phyloP scores from a whole-genome alignment of 2,113 vertebrate genomes.

The Mungos mungo region DNA sequence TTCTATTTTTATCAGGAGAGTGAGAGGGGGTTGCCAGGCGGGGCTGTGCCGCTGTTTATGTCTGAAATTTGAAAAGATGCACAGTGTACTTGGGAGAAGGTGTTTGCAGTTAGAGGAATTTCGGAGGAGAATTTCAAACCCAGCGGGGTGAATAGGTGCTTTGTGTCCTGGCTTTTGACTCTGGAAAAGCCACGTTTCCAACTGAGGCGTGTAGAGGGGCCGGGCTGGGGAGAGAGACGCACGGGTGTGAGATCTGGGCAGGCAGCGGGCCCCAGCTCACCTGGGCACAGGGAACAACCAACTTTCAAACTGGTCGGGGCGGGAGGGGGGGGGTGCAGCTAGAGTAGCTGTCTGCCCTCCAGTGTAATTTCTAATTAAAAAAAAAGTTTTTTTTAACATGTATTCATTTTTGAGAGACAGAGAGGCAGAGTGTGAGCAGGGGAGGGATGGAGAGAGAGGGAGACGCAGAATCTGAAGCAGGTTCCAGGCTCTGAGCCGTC shows the following conservation, averaged over 20 bases:
- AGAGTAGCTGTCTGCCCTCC: neutral
- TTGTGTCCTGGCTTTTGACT: slow-evolving; percentile 76
- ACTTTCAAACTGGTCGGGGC: neutral
- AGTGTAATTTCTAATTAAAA: neutral
- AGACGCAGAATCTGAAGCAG: no score
- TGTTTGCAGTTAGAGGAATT: slow-evolving; percentile 74
- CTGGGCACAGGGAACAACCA: neutral
- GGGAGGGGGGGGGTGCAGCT: neutral
- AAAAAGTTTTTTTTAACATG: no score
- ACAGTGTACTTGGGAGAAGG: slow-evolving; percentile 78
- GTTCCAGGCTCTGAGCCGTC: no score
- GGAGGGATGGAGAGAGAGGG: no score
- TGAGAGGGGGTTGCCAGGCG: slow-evolving; percentile 69
- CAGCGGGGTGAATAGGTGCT: slow-evolving; percentile 81
- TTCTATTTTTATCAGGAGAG: slow-evolving; percentile 84
- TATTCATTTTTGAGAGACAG: no score
- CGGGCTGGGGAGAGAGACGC: neutral
- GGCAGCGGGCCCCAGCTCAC: neutral
- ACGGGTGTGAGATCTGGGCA: neutral
- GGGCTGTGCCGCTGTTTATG: slow-evolving; percentile 77
- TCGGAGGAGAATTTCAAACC: slow-evolving; percentile 66
- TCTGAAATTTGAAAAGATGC: slow-evolving; percentile 74
- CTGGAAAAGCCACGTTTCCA: slow-evolving; percentile 76
- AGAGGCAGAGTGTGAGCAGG: no score
- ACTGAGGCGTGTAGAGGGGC: slow-evolving; percentile 58